Evolutionary conservation across 1,140 invertebrate species (phyloP), one percentile per base, ranked within the genome.

Genomic region (Liolophura sinensis): DNA sequence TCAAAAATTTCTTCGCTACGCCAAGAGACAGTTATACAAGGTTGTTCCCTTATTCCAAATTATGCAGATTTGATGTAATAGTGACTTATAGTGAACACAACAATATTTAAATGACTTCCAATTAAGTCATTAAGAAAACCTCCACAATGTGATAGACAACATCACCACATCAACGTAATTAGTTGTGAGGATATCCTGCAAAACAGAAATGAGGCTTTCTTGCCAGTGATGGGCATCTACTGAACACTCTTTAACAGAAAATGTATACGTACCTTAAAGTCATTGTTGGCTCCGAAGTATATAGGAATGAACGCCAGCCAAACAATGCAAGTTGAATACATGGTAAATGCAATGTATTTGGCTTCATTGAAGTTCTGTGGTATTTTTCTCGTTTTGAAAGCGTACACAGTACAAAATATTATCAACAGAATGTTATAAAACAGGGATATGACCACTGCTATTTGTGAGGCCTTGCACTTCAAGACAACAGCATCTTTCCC

Each of bases 311-410:
- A 92, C 1, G 90, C 89, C 48, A 91, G 75, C 91, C 91, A 92
- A 3, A 92, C 86, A 48, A 92, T 88, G 73, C 91, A 90, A 0
- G 90, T 91, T 47, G 95, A 96, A 84, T 98, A 98, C 95, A 97
- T 97, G 12, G 94, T 95, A 85, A 97, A 96, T 59, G 95, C 95
- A 77, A 97, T 96, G 85, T 89, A 90, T 50, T 97, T 96, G 70
- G 93, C 94, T 85, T 97, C 95, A 82, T 97, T 97, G 85, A 96
- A 97, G n/a, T 93, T 93, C 85, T 96, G 94, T 0, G 95, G 95
- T 68, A 96, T 96, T 85, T 96, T 96, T 63, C 95, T 88, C 12
- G 91, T 92, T 80, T 91, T 91, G 69, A 92, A 87, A 40, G 91
- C 91, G 76, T 91, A 92, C 16, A 91, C 85, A 9, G 91, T 92